A percentile compares a stretch with the other conserved stretches of the same genome.
Evolutionary conservation across 1,140 invertebrate species (phyloP).

Genomic region (Drosophila suzukii): DNA sequence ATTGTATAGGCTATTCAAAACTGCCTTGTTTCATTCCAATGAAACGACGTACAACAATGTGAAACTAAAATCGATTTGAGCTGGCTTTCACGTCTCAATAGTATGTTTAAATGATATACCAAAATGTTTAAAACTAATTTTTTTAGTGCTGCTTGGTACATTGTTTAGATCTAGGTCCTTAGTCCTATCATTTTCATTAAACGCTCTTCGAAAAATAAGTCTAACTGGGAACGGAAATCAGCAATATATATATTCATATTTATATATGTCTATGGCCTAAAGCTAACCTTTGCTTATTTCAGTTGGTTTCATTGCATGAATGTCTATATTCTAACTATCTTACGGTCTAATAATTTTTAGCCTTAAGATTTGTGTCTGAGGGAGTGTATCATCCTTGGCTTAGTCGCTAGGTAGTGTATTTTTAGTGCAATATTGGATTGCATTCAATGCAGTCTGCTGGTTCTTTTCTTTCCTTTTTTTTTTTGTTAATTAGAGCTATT

Average conservation of each 20-base stretch:
- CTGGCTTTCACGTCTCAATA: conserved; percentile 13
- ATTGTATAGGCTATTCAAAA: conserved; percentile 5
- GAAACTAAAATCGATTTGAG: conserved; percentile 33
- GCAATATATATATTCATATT: conserved; percentile 7
- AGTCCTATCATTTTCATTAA: conserved; percentile 24
- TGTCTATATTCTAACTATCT: conserved; percentile 41
- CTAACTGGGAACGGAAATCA: conserved; percentile 22
- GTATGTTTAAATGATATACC: background rate
- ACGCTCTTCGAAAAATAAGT: conserved; percentile 18
- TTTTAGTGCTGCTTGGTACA: conserved; percentile 23
- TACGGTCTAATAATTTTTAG: conserved; percentile 24
- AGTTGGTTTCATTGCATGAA: conserved; percentile 48
- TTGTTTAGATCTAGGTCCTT: conserved; percentile 15
- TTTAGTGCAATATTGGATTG: conserved; percentile 42
- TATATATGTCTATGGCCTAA: conserved; percentile 22
- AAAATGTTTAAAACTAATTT: background rate
- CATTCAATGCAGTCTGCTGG: conserved; percentile 72
- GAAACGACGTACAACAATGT: conserved; percentile 3
- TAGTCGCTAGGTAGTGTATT: conserved; percentile 24
- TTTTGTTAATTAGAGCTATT: background rate
- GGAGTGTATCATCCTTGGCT: conserved; percentile 43
- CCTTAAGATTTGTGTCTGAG: conserved; percentile 38
- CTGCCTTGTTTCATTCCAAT: conserved; percentile 17
- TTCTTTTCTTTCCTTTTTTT: too few relatives aligned
- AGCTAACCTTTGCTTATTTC: conserved; percentile 25